These are phyloP conservation scores for Synanthedon myopaeformis DNA, from an alignment of 2,888 invertebrate genomes.

Conservation along the genomic window DNA sequence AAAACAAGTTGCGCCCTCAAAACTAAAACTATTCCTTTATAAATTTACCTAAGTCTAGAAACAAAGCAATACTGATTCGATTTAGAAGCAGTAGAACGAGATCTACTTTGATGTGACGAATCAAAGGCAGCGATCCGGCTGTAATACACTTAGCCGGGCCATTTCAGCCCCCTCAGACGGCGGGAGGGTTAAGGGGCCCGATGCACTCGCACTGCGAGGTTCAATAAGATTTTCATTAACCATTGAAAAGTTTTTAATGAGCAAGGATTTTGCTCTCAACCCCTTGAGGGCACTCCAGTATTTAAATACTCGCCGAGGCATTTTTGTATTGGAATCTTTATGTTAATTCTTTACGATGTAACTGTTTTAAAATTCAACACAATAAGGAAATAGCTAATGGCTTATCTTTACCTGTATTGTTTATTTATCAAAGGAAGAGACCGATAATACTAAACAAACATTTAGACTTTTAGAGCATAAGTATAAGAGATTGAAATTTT, in stretches of 20 bases:
- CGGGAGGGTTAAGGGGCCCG: constrained; percentile 13
- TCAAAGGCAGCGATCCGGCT: constrained; percentile 67
- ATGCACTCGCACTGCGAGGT: constrained; percentile 44
- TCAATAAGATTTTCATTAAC: constrained; percentile 69
- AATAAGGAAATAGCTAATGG: too few relatives aligned
- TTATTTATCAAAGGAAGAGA: too few relatives aligned
- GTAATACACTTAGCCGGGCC: constrained; percentile 68
- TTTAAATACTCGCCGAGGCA: neutral
- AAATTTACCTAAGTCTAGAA: constrained; percentile 47
- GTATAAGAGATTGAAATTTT: too few relatives aligned
- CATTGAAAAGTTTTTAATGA: constrained; percentile 66
- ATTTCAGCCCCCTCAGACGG: constrained; percentile 40
- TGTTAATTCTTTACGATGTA: neutral
- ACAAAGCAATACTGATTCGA: constrained; percentile 65
- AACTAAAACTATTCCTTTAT: constrained; percentile 22
- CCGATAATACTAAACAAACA: too few relatives aligned
- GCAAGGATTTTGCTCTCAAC: constrained; percentile 41
- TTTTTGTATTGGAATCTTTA: neutral
- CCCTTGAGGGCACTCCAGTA: constrained; percentile 17
- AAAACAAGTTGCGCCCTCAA: constrained; percentile 6
- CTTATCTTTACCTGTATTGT: too few relatives aligned
- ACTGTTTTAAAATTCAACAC: neutral
- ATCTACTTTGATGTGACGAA: constrained; percentile 70
- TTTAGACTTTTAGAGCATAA: too few relatives aligned
- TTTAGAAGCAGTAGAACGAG: constrained; percentile 56